Base-by-base conservation (phyloP, 2,113 vertebrate species). In the Zapus hudsonius region DNA sequence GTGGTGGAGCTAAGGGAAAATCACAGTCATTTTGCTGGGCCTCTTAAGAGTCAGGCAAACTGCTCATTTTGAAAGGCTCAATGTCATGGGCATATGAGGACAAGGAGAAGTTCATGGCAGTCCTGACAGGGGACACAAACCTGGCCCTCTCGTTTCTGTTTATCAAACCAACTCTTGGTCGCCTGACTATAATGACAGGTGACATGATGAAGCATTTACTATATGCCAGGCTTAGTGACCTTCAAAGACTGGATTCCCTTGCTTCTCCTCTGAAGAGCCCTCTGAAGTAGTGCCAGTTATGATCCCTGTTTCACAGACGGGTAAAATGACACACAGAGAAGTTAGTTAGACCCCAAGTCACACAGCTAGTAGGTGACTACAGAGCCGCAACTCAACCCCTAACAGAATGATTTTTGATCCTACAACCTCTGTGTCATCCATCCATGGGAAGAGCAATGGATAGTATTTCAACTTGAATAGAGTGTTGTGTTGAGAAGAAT, bases 221-320 rank as follows among this genome's bases (percentile, higher is more conserved):
- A 25, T 33, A 3, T 38, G n/a, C 52, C 36, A 7, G 40, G 19
- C 55, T 57, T 5, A 0, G 74, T 42, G 57, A n/a, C 57, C 29
- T 73, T 73, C 36, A 38, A 23, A 29, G 52, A 36, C 9, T 22
- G 27, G 36, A 2, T 33, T 59, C 33, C 61, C 55, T 66, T 9
- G 6, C 80, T 74, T 29, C 38, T 78, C 20, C 7, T 17, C 25
- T 11, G 47, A 38, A 70, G 12, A 31, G 38, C 31, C 67, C 10
- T 52, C 72, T n/a, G 61, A 63, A 73, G 20, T 36, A 10, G 22
- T 55, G 38, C 33, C 59, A 17, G 31, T 40, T 15, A n/a, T 11
- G 44, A 79, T 20, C 36, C 63, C 87, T 84, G 22, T 86, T 88
- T 86, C 47, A 88, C 47, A 86, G 87, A 61, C 33, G 40, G 38